A percentile compares a stretch with the other conserved stretches of the same genome.
Conservation (phyloP, 2,113 vertebrate genomes). For the Spea multiplicata region DNA sequence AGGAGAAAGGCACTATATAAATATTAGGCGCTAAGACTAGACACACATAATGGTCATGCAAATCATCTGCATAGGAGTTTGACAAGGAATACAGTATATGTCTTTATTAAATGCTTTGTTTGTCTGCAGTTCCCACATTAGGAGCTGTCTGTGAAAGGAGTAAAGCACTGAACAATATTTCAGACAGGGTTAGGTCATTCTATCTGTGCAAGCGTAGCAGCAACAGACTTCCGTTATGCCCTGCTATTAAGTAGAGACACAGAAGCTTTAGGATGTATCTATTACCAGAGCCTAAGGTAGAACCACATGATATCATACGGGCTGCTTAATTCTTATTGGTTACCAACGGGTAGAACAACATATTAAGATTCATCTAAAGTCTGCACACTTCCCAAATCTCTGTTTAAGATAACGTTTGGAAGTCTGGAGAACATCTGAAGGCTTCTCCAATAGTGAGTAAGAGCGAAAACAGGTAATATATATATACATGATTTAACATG, state of each 20-base stretch:
- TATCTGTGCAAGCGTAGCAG: neutral
- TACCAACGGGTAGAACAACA: conserved; percentile 8
- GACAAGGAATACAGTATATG: too few relatives aligned
- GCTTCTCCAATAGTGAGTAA: neutral
- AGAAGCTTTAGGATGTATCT: neutral
- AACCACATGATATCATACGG: conserved; percentile 15
- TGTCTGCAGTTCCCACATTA: neutral
- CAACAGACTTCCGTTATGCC: neutral
- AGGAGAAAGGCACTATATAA: too few relatives aligned
- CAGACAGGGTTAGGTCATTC: conserved; percentile 2
- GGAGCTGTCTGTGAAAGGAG: neutral
- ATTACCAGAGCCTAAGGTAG: conserved; percentile 6
- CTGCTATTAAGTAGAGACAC: conserved; percentile 21
- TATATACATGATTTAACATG: too few relatives aligned
- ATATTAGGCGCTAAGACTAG: too few relatives aligned
- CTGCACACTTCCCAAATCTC: neutral
- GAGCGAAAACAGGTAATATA: neutral
- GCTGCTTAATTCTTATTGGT: conserved; percentile 9
- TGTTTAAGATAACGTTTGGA: neutral
- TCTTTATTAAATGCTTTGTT: neutral
- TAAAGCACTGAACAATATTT: neutral
- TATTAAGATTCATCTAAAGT: conserved; percentile 28
- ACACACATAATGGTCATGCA: too few relatives aligned
- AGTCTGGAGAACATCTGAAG: neutral
- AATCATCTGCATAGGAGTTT: too few relatives aligned